Percentiles rank a stretch among this genome's conserved stretches.
Evolutionary conservation across 2,888 invertebrate genomes (phyloP).

Genomic region (Lasioglossum morio): DNA sequence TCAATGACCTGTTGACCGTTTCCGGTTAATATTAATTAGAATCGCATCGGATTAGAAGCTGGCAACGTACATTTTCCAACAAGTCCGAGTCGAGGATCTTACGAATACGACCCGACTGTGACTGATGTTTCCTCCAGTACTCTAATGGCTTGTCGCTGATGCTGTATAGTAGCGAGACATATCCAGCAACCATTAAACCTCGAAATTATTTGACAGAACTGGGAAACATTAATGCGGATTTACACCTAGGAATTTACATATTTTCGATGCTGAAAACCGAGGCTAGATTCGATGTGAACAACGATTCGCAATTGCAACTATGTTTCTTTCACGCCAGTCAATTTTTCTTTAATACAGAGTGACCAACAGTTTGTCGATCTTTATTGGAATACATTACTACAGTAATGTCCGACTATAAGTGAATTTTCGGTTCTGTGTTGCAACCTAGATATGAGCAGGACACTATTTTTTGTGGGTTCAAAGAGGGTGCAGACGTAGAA

Average conservation of each 20-base stretch:
- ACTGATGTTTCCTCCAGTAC: slow-evolving; percentile 92
- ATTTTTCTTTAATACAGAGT: not conserved
- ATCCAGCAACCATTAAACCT: slow-evolving; percentile 86
- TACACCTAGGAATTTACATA: slow-evolving; percentile 51
- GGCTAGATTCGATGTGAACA: slow-evolving; percentile 19
- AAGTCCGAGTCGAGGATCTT: slow-evolving; percentile 73
- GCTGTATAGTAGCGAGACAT: slow-evolving; percentile 92
- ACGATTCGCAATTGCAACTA: not conserved
- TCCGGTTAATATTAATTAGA: slow-evolving; percentile 2
- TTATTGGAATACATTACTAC: too few species aligned
- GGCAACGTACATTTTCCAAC: slow-evolving; percentile 72
- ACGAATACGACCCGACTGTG: slow-evolving; percentile 70
- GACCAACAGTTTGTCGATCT: not conserved
- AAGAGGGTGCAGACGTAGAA: too few species aligned
- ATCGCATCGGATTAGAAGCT: not conserved
- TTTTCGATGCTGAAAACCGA: slow-evolving; percentile 5
- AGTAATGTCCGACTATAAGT: too few species aligned
- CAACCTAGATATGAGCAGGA: too few species aligned
- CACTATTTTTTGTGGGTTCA: too few species aligned
- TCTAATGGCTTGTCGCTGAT: slow-evolving; percentile 93
- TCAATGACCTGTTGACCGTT: slow-evolving; percentile 90
- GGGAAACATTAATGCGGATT: slow-evolving; percentile 1
- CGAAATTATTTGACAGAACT: slow-evolving; percentile 25
- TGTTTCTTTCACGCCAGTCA: not conserved
- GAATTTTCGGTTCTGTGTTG: too few species aligned